Evolutionary conservation across 1,140 invertebrate species (phyloP).

Genomic region (Colletes latitarsis): DNA sequence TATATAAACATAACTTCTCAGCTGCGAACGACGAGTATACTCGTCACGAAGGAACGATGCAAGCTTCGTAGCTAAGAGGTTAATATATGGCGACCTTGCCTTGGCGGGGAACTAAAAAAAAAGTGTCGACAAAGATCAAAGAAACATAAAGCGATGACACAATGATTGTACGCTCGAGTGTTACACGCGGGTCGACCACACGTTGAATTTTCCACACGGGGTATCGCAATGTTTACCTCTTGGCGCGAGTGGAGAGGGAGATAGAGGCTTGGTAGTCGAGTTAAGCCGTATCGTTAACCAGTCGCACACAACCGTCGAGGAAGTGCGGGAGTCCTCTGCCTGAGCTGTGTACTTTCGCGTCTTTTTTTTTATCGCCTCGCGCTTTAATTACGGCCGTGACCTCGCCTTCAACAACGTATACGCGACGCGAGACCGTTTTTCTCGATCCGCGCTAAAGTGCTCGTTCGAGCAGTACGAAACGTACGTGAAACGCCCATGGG

Average conservation of each 20-base stretch:
- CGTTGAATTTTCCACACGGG: conserved; percentile 24
- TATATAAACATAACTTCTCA: no score
- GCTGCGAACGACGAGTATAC: no score
- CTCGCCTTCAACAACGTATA: background rate
- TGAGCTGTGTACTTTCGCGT: background rate
- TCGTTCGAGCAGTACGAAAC: no score
- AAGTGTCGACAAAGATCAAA: no score
- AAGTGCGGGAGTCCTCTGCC: background rate
- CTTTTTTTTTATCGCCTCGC: background rate
- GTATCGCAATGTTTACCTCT: conserved; percentile 54
- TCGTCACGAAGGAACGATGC: no score
- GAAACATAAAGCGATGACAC: no score
- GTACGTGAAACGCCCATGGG: no score
- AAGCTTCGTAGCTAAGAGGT: no score
- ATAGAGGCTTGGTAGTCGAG: conserved; percentile 4
- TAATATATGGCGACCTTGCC: no score
- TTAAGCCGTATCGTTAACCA: conserved; percentile 19
- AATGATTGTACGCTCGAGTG: background rate
- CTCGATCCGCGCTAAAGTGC: no score
- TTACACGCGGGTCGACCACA: background rate
- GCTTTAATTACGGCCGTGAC: background rate
- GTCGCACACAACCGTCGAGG: background rate
- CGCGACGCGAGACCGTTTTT: no score
- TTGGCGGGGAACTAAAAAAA: background rate
- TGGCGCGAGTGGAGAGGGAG: conserved; percentile 41